Evolutionary conservation across 1,140 invertebrate genomes (phyloP), one percentile per base, ranked within the genome.

Genomic region (Chrysomallon squamiferum): DNA sequence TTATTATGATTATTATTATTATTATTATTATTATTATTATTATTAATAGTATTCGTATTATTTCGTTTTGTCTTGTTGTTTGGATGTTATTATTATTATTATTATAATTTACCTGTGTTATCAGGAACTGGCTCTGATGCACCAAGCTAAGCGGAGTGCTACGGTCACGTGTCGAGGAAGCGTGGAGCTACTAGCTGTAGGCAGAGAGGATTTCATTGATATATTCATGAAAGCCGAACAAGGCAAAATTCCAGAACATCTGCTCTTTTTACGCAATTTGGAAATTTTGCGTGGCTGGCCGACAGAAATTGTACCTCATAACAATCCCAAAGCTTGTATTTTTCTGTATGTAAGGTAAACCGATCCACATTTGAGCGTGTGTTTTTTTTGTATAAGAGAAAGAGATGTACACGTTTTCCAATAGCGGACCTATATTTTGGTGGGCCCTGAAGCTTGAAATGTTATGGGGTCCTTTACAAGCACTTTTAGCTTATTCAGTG

Each of bases 71-170:
- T n/a, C n/a, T n/a, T n/a, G n/a, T n/a, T n/a, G n/a, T n/a, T n/a
- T n/a, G n/a, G n/a, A n/a, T n/a, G n/a, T n/a, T n/a, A n/a, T n/a
- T n/a, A n/a, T n/a, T n/a, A n/a, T n/a, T n/a, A n/a, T n/a, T n/a
- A n/a, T n/a, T n/a, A n/a, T n/a, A n/a, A n/a, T n/a, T n/a, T n/a
- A n/a, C n/a, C n/a, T n/a, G n/a, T n/a, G n/a, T n/a, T 59, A 62
- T 15, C 58, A 85, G 83, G 84, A 85, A 49, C 59, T 85, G 50
- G 84, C 83, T 2, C 68, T 85, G 41, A 73, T 85, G 68, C 78
- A 84, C 56, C 76, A 75, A 22, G 72, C 79, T 3, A 74, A 61
- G 27, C 64, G 84, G 18, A 82, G 75, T 20, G 83, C 83, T 3
- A 85, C 83, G 30, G 83, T 85, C 1, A 81, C 81, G 4, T 81